phyloP scores from a whole-genome alignment of 2,888 invertebrate genomes.

The Teinopalpus imperialis region DNA sequence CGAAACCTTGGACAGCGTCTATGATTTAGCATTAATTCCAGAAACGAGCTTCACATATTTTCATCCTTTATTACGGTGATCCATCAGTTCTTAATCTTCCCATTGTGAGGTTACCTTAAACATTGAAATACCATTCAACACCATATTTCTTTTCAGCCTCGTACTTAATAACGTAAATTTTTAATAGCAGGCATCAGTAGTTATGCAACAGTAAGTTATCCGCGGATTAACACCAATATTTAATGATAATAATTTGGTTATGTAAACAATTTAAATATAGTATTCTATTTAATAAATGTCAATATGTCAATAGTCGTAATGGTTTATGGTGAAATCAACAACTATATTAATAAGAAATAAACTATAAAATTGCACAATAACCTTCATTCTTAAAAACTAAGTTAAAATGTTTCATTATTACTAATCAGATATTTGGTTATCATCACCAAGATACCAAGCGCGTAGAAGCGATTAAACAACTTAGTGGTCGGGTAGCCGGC shows the following conservation, averaged over 20 bases:
- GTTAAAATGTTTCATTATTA: no score
- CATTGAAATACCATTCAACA: neutral
- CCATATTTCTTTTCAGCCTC: conserved; percentile 3
- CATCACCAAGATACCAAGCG: no score
- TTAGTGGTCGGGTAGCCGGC: no score
- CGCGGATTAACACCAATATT: conserved; percentile 4
- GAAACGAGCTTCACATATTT: conserved; percentile 22
- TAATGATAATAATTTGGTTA: no score
- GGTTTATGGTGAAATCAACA: no score
- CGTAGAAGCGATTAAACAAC: no score
- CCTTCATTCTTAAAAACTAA: no score
- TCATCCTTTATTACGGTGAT: neutral
- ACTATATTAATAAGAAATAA: no score
- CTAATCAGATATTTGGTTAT: no score
- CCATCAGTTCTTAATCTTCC: conserved; percentile 1
- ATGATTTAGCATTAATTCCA: conserved; percentile 23
- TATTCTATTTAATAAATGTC: no score
- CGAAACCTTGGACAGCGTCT: conserved; percentile 25
- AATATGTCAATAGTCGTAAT: no score
- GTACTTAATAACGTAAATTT: conserved; percentile 16
- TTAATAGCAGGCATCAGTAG: conserved; percentile 10
- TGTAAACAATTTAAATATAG: no score
- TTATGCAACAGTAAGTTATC: conserved; percentile 2
- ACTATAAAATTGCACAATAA: neutral
- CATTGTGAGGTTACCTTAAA: neutral